Evolutionary conservation across 92 coral and sea anemone genomes (phyloP).

Genomic region (Bergia sp.): DNA sequence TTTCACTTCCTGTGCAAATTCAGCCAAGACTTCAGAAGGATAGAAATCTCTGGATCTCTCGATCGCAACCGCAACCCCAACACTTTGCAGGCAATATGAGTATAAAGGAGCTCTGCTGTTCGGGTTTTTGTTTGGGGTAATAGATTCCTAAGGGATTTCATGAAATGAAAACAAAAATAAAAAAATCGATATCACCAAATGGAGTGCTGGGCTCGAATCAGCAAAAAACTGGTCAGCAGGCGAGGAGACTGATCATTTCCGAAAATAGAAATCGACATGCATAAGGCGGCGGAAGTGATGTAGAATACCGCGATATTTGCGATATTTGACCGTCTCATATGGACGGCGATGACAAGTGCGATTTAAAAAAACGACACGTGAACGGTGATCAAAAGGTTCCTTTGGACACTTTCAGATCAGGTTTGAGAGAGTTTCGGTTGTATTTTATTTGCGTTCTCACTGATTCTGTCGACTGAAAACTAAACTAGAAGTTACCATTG

Average conservation of each 20-base stretch:
- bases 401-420: no score
- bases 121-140: neutral
- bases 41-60: neutral
- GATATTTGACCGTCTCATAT: no score
- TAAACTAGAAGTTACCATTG: no score
- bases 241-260: neutral
- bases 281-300: conserved; percentile 1
- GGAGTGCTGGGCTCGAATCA: conserved; percentile 10
- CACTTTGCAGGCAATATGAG: neutral
- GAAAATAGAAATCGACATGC: neutral
- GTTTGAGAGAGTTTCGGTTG: no score
- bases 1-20: conserved; percentile 34
- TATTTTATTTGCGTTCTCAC: no score
- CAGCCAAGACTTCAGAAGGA: conserved; percentile 20
- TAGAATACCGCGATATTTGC: neutral
- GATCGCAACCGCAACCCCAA: neutral
- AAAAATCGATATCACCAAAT: neutral
- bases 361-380: no score
- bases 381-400: no score
- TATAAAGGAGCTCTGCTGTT: neutral
- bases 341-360: no score
- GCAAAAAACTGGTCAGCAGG: conserved; percentile 16
- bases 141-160: neutral
- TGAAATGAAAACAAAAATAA: conserved; percentile 14
- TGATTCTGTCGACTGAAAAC: no score